These are phyloP conservation scores for Chelon auratus DNA, from an alignment of 2,797 vertebrate genomes.

Conservation along the genomic window DNA sequence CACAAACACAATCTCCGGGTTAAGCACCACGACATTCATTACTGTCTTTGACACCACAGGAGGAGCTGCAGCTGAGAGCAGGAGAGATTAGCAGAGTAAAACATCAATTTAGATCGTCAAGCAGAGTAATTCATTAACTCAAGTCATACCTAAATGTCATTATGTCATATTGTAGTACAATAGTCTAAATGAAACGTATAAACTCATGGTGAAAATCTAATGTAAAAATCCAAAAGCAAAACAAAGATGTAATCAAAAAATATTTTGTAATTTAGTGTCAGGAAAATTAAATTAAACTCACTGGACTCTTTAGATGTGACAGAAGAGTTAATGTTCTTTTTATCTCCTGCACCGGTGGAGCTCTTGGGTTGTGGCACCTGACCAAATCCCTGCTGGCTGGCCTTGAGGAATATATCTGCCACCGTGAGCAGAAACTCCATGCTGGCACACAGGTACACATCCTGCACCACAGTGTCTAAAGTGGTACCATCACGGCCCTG, in stretches of 20 bases:
- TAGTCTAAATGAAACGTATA: background rate
- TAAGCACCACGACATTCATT: slow-evolving; percentile 90
- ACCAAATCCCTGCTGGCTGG: slow-evolving; percentile 87
- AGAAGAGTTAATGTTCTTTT: slow-evolving; percentile 75
- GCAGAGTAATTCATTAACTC: background rate
- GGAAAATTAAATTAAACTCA: slow-evolving; percentile 48
- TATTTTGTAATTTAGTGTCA: background rate
- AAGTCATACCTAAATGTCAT: background rate
- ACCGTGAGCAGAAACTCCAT: slow-evolving; percentile 97
- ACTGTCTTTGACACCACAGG: slow-evolving; percentile 85
- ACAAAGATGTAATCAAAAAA: background rate
- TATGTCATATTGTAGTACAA: background rate
- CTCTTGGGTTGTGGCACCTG: slow-evolving; percentile 73
- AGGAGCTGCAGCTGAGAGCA: slow-evolving; percentile 76
- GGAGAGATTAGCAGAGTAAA: slow-evolving; percentile 15
- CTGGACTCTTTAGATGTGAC: slow-evolving; percentile 87
- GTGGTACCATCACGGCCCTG: slow-evolving; percentile 87
- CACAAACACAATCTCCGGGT: slow-evolving; percentile 97
- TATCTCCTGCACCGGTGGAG: slow-evolving; percentile 58
- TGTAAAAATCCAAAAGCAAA: background rate
- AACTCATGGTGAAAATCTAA: background rate
- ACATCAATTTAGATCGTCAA: background rate
- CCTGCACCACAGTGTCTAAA: slow-evolving; percentile 90
- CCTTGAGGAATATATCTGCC: slow-evolving; percentile 92
- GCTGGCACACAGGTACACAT: slow-evolving; percentile 95